Base-by-base conservation (phyloP, 2,113 vertebrate genomes). In the Geothlypis trichas region DNA sequence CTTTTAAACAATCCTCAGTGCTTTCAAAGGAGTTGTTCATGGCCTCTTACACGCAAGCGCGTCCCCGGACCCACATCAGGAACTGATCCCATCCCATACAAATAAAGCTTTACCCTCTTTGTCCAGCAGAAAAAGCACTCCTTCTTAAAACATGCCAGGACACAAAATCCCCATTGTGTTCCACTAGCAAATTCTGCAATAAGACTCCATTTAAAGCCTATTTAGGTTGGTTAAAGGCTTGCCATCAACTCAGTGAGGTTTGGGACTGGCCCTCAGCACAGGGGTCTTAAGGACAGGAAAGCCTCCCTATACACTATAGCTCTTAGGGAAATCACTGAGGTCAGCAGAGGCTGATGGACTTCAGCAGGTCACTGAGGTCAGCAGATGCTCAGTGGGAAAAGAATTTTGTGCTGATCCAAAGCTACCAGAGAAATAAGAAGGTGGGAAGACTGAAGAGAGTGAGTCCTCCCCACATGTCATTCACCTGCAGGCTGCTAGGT, bases 381-480 rank as follows among this genome's bases (percentile, higher is more conserved):
- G 92, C 96, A 96, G 94, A 96, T 96, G 94, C 73, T 97, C 76
- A 90, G 69, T 37, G 21, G 66, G 44, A 81, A 74, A 92, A 94
- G 76, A 94, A 93, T 84, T 93, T 92, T 93, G 54, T 88, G 65
- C 83, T 92, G 86, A 95, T 93, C 90, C 89, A 93, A 96, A 96
- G 83, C 88, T 77, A 94, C 49, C 69, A 78, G 73, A 78, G 80
- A 86, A 95, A 72, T 44, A 67, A 90, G 83, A 68, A 77, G 41
- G n/a, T 87, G 42, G 42, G 76, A 78, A 87, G 61, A 47, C 41
- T 75, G 44, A 74, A 63, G 19, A 77, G 28, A 41, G 31, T 26
- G 51, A 59, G 21, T 73, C 49, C 10, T 88, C 46, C 30, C 55
- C 27, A 62, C 30, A 4, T 54, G 46, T 65, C 54, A 46, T 86